Percentiles rank a stretch among this genome's conserved stretches.
These are phyloP conservation scores for Amorpha juglandis DNA, from an alignment of 2,888 invertebrate genomes.

Conservation along the genomic window DNA sequence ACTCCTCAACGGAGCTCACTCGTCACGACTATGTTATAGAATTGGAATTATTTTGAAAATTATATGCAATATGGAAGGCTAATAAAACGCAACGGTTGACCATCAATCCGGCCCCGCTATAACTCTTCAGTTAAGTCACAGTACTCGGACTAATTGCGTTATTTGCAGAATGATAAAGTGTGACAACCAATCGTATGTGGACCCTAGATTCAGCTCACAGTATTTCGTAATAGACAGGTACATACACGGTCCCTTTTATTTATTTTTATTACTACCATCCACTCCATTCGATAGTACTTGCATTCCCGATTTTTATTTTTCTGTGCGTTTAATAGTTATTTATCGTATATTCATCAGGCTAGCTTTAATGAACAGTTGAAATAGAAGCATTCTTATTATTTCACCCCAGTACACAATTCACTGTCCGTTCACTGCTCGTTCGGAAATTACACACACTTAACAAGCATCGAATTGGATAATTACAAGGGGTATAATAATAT, in stretches of 20 bases:
- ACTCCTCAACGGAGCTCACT: too few species aligned
- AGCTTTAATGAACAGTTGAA: slow-evolving; percentile 57
- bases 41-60: too few species aligned
- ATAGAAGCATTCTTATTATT: slow-evolving; percentile 62
- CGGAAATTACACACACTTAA: slow-evolving; percentile 72
- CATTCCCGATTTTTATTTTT: slow-evolving; percentile 14
- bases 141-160: slow-evolving; percentile 59
- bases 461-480: slow-evolving; percentile 74
- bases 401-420: slow-evolving; percentile 52
- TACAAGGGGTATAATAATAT: slow-evolving; percentile 64
- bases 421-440: slow-evolving; percentile 59
- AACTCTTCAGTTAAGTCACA: slow-evolving; percentile 54
- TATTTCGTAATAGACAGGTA: slow-evolving; percentile 21
- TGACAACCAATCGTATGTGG: slow-evolving; percentile 38
- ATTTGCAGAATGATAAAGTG: slow-evolving; percentile 55
- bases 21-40: too few species aligned
- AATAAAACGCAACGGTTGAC: slow-evolving; percentile 5
- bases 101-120: slow-evolving; percentile 33
- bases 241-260: background rate
- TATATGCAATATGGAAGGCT: slow-evolving; percentile 11
- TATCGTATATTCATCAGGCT: slow-evolving; percentile 40
- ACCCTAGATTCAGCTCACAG: slow-evolving; percentile 19
- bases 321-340: slow-evolving; percentile 43
- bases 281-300: background rate
- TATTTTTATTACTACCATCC: slow-evolving; percentile 5